Base-by-base conservation (phyloP, 2,888 invertebrate species). In the Caenorhabditis sp. region DNA sequence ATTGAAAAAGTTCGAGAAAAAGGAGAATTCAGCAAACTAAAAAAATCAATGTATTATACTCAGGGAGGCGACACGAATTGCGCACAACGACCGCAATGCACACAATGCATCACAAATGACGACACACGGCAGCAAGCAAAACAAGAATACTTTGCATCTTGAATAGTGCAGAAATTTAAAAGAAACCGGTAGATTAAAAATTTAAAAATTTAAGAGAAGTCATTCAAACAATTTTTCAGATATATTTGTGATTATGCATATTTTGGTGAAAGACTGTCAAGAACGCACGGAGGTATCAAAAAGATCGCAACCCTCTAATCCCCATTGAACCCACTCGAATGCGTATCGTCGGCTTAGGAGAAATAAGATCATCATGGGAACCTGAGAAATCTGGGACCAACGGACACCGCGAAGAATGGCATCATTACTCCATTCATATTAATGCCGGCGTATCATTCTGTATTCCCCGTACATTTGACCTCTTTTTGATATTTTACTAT, bases 291-390 rank as follows among this genome's bases (percentile, higher is more conserved):
- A 40, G 40, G 40, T n/a, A 18, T 9, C 28, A 35, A 56, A 56
- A 11, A 32, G 32, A 32, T 4, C 26, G 32, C 53, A 24, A 15
- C 37, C 35, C 55, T 47, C 67, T 76, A 76, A 76, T 76, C 76
- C 67, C 53, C 58, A 40, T 67, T 68, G 76, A 67, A 67, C 67
- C 76, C 67, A 76, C 76, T 76, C 58, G 50, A 53, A 50, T 74
- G 60, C 24, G 60, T 60, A 60, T 60, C 40, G 74, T 65, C 15
- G 65, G 74, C 65, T 74, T 67, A 67, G 76, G 53, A 28, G 61
- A 61, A 76, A 76, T 76, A 67, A 76, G 67, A 76, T 76, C 67
- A 61, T 67, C 67, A 67, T 67, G 76, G 61, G 67, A 67, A 67
- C 67, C 76, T 67, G 50, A 37, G 40, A 61, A 61, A 22, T 15